These are phyloP conservation scores for Acromyrmex echinatior DNA, from an alignment of 1,140 invertebrate species.

Conservation along the genomic window DNA sequence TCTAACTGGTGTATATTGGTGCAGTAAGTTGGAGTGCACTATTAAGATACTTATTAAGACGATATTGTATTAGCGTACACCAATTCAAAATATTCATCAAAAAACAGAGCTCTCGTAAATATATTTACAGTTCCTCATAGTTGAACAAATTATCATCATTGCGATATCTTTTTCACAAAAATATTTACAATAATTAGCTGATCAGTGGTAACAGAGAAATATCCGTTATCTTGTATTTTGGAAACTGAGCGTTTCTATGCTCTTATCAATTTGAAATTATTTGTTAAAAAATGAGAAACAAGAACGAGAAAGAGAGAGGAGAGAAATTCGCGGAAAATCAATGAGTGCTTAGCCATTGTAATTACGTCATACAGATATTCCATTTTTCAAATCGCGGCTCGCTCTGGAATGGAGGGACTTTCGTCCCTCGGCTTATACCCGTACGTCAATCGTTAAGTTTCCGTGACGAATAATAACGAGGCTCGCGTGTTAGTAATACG, in stretches of 20 bases:
- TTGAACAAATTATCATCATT: not conserved
- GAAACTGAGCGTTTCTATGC: not conserved
- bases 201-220: not conserved
- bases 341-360: conserved; percentile 25
- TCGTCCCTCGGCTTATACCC: too few relatives aligned
- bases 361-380: conserved; percentile 10
- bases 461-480: conserved; percentile 35
- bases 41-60: too few relatives aligned
- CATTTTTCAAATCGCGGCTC: not conserved
- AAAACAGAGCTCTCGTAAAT: too few relatives aligned
- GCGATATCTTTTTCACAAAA: not conserved
- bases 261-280: too few relatives aligned
- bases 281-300: not conserved
- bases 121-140: too few relatives aligned
- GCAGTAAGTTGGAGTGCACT: too few relatives aligned
- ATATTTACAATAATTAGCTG: conserved; percentile 8
- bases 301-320: not conserved
- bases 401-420: not conserved
- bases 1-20: too few relatives aligned
- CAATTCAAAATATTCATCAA: too few relatives aligned
- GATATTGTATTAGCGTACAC: too few relatives aligned
- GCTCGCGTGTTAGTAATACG: conserved; percentile 45
- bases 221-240: not conserved
- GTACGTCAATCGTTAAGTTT: conserved; percentile 4
- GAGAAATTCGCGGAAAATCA: conserved; percentile 1